phyloP scores from a whole-genome alignment of 2,797 vertebrate species.

The Nyctibius grandis region DNA sequence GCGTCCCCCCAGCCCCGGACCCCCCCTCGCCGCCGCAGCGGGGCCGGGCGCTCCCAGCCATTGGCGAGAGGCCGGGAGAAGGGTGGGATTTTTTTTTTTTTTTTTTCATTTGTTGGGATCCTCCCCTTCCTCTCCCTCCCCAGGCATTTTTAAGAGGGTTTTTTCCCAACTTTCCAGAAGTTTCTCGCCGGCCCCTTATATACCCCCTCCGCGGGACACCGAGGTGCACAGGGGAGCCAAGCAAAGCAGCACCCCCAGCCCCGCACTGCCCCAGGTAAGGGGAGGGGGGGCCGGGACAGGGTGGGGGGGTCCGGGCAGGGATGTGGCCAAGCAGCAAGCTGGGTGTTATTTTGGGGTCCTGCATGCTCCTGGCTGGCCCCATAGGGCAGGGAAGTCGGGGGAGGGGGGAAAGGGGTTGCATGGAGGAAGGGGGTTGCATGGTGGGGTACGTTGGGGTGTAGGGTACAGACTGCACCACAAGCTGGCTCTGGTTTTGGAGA shows the following conservation, averaged over 20 bases:
- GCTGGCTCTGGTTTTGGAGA: neutral
- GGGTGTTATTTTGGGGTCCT: neutral
- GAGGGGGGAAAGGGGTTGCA: neutral
- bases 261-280: neutral
- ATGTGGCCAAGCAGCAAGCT: neutral
- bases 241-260: neutral
- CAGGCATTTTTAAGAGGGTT: neutral
- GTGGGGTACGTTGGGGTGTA: neutral
- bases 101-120: neutral
- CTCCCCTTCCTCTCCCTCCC: slow-evolving; percentile 59
- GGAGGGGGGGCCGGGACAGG: neutral
- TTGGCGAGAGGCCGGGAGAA: neutral
- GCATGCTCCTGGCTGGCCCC: neutral
- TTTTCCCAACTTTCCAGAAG: slow-evolving; percentile 73
- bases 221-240: neutral
- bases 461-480: neutral
- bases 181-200: slow-evolving; percentile 73
- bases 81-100: too few relatives aligned
- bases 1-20: neutral
- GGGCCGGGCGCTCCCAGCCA: neutral
- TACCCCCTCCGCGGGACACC: slow-evolving; percentile 20
- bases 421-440: too few relatives aligned
- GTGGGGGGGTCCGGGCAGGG: neutral
- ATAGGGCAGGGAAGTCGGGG: rapidly evolving
- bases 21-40: neutral